Evolutionary conservation across 2,888 invertebrate species (phyloP), one percentile per base, ranked within the genome.

Genomic region (Scotopteryx bipunctaria): DNA sequence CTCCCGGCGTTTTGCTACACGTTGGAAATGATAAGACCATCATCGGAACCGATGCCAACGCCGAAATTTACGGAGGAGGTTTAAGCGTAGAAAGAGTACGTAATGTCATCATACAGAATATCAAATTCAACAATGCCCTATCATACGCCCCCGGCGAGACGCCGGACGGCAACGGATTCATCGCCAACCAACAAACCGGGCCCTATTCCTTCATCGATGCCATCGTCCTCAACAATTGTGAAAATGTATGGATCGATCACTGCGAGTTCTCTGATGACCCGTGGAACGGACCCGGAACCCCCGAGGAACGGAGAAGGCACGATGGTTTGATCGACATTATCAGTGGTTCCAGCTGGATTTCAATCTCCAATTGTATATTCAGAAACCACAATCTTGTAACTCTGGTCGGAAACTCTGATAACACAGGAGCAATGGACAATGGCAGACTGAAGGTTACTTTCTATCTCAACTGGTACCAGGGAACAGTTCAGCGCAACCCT

Each of bases 181-280:
- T 48, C 3, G 2, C 21, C 11, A 31, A 31, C 13, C 16, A 37
- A 16, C 41, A 41, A 8, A 25, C 35, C 8, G 41, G 33, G 2
- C 35, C 44, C 11, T 56, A 1, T 8, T 48, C 44, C 1, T 40
- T 23, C 11, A 19, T 54, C 16, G 44, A 51, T 15, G 35, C 31
- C 5, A 51, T 59, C 31, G 53, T 23, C 16, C 47, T 55, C 5
- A 15, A 17, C 9, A 6, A 1, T 6, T 35, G 44, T 17, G 23
- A 36, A 8, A 3, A 43, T 27, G 46, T 59, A 0, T 55, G 55
- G 49, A 33, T 59, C 1, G 36, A 55, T 35, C 55, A 59, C 35
- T 45, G 45, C 31, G 55, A 59, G 43, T 59, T 59, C 13, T 46
- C 58, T 2, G 55, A 59, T 21, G 58, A 59, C 29, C 58, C 58